These are phyloP conservation scores for Canis aureus DNA, from an alignment of 2,113 vertebrate genomes.

Conservation along the genomic window DNA sequence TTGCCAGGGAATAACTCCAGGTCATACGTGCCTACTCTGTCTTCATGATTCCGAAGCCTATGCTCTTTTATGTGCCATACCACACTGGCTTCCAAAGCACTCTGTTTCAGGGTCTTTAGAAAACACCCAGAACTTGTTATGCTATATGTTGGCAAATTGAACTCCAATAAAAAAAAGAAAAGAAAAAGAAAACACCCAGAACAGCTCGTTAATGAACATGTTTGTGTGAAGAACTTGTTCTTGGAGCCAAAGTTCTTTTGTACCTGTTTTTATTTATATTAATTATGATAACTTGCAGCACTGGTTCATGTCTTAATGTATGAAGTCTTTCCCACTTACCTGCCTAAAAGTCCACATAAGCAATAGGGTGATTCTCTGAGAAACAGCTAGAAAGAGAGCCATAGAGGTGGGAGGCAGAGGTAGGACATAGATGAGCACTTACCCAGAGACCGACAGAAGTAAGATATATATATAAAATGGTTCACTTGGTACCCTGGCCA, in stretches of 20 bases:
- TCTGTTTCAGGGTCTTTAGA: background rate
- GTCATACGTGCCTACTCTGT: background rate
- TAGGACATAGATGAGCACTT: background rate
- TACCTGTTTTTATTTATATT: background rate
- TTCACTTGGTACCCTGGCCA: no score
- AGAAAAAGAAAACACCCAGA: background rate
- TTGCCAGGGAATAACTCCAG: background rate
- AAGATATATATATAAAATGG: background rate
- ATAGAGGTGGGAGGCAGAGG: background rate
- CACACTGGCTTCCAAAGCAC: background rate
- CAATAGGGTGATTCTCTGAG: background rate
- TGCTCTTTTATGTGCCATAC: background rate
- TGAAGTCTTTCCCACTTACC: background rate
- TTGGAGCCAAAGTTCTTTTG: background rate
- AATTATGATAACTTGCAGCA: background rate
- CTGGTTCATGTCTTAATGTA: background rate
- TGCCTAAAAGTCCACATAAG: background rate
- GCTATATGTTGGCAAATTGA: no score
- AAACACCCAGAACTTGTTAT: background rate
- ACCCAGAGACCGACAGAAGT: background rate
- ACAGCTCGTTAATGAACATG: background rate
- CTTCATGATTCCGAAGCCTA: background rate
- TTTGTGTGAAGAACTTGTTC: background rate
- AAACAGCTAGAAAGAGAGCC: background rate
- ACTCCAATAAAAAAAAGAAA: no score